Conservation (phyloP, 2,797 vertebrate species). For the Mustela erminea region DNA sequence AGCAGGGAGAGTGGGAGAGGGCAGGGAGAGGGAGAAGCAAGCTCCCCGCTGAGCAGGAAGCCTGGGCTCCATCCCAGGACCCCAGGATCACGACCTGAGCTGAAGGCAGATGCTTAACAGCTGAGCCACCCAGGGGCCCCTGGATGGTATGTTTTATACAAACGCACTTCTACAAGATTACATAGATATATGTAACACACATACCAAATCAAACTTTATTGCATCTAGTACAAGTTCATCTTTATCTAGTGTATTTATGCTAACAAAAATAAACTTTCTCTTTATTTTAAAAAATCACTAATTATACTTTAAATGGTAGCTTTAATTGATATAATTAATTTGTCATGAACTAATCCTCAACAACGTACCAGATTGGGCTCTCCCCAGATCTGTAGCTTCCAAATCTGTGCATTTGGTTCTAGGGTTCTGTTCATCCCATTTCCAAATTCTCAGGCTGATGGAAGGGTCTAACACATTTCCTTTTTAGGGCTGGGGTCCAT, state of each 20-base stretch:
- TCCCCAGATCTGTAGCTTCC: slow-evolving; percentile 23
- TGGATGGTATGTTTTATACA: not conserved
- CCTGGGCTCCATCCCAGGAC: too few relatives aligned
- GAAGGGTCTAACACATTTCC: not conserved
- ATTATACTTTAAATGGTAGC: slow-evolving; percentile 1
- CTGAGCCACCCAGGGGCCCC: too few relatives aligned
- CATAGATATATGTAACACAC: not conserved
- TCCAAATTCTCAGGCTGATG: not conserved
- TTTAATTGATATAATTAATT: slow-evolving; percentile 34
- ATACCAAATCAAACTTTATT: not conserved
- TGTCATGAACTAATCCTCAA: slow-evolving; percentile 1
- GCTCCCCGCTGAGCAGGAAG: too few relatives aligned
- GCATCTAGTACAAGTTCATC: not conserved
- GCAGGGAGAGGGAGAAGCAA: too few relatives aligned
- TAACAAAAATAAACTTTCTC: slow-evolving; percentile 20
- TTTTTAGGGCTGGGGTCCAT: not conserved
- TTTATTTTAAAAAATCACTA: slow-evolving; percentile 66
- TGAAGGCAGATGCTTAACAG: too few relatives aligned
- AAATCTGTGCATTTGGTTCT: not conserved
- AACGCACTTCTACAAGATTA: slow-evolving; percentile 5
- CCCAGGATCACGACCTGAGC: too few relatives aligned
- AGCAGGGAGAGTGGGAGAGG: too few relatives aligned
- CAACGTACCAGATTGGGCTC: not conserved
- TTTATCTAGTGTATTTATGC: slow-evolving; percentile 33
- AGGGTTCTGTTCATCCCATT: not conserved